Evolutionary conservation across 1,140 invertebrate species (phyloP).

Genomic region (Platyscapa corneri): DNA sequence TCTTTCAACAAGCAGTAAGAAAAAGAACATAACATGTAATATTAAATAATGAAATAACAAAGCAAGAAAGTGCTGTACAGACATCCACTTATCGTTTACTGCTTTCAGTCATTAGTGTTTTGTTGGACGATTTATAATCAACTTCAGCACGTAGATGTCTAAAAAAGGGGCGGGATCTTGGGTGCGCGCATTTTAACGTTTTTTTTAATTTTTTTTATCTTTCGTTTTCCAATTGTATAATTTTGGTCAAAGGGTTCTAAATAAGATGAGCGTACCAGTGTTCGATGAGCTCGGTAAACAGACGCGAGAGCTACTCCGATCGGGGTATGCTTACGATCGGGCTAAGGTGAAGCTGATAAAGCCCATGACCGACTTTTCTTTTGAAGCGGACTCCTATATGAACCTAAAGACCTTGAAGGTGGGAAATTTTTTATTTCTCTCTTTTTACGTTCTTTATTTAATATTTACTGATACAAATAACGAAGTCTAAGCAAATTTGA

Average conservation of each 20-base stretch:
- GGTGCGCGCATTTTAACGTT: background rate
- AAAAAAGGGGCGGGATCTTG: background rate
- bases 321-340: slow-evolving; percentile 32
- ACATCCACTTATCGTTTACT: background rate
- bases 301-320: slow-evolving; percentile 41
- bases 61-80: background rate
- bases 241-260: background rate
- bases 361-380: background rate
- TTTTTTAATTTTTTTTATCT: background rate
- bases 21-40: too few relatives aligned
- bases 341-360: slow-evolving; percentile 15
- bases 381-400: background rate
- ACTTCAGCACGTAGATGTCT: slow-evolving; percentile 14
- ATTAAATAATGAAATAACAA: background rate
- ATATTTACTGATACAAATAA: too few relatives aligned
- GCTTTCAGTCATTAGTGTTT: slow-evolving; percentile 7
- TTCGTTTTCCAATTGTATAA: background rate
- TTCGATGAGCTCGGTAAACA: slow-evolving; percentile 43
- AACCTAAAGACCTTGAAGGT: slow-evolving; percentile 14
- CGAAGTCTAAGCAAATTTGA: too few relatives aligned
- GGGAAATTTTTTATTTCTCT: background rate
- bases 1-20: too few relatives aligned
- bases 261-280: slow-evolving; percentile 30
- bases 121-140: background rate
- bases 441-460: background rate